Conservation (phyloP, 92 coral and sea anemone species). For the Chrysogorgia sp. region DNA sequence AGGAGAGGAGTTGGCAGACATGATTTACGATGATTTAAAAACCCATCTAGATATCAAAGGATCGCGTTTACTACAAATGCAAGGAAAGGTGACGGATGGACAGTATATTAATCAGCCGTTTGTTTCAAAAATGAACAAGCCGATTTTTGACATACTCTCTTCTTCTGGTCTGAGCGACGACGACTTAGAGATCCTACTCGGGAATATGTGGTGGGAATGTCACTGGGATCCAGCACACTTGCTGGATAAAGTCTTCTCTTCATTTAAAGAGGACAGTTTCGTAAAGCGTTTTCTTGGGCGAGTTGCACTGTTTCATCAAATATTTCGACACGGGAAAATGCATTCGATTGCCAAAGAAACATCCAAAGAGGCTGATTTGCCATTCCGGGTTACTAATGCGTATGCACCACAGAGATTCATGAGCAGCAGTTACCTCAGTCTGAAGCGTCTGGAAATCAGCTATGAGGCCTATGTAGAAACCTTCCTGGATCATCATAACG, state of each 20-base stretch:
- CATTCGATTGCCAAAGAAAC: conserved; percentile 32
- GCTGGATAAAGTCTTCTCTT: conserved; percentile 16
- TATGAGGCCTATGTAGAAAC: conserved; percentile 39
- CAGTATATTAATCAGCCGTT: conserved; percentile 19
- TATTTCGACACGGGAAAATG: too few relatives aligned
- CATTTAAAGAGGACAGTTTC: conserved; percentile 24
- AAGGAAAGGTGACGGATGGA: too few relatives aligned
- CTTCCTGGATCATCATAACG: conserved; percentile 27
- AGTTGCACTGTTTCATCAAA: conserved; percentile 31
- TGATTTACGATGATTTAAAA: neutral
- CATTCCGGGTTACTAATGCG: conserved; percentile 31
- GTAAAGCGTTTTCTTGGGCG: conserved; percentile 36
- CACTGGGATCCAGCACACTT: conserved; percentile 32
- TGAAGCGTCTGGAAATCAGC: conserved; percentile 32
- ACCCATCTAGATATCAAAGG: conserved; percentile 9
- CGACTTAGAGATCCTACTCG: conserved; percentile 5
- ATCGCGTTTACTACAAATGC: neutral
- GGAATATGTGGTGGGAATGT: conserved; percentile 35
- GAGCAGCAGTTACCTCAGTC: conserved; percentile 38
- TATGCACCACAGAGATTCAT: conserved; percentile 35
- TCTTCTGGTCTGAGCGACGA: conserved; percentile 11
- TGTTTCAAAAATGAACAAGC: conserved; percentile 22
- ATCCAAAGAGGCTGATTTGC: conserved; percentile 17
- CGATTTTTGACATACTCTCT: conserved; percentile 20
- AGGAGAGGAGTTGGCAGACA: conserved; percentile 5